Evolutionary conservation across 2,888 invertebrate species (phyloP).

Genomic region (Heliconius charithonia): DNA sequence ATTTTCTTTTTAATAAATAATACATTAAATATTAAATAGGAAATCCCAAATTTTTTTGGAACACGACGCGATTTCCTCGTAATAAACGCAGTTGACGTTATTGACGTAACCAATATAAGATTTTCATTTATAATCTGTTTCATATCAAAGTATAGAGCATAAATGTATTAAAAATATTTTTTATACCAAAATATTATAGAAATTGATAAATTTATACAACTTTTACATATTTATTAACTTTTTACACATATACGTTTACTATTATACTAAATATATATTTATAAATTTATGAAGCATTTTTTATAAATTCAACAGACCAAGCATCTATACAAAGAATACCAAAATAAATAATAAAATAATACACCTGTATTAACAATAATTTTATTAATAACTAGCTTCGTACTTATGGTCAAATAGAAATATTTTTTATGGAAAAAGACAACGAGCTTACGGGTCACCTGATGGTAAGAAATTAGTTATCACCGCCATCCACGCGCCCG

Average conservation of each 20-base stretch:
- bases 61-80: slow-evolving; percentile 38
- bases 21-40: slow-evolving; percentile 26
- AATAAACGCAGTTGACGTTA: slow-evolving; percentile 38
- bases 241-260: not conserved
- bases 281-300: no score
- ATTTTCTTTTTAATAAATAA: slow-evolving; percentile 19
- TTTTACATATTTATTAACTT: not conserved
- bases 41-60: slow-evolving; percentile 31
- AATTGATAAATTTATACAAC: not conserved
- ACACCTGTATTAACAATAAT: no score
- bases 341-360: no score
- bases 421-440: no score
- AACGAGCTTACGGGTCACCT: no score
- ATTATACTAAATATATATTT: no score
- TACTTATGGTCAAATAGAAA: no score
- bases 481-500: no score
- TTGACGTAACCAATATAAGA: slow-evolving; percentile 34
- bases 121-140: slow-evolving; percentile 10
- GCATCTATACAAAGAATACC: no score
- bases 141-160: not conserved
- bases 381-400: no score
- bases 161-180: not conserved
- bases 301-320: no score
- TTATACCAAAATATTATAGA: not conserved
- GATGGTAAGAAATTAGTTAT: no score